phyloP scores from a whole-genome alignment of 2,113 vertebrate genomes.

The Parus major region DNA sequence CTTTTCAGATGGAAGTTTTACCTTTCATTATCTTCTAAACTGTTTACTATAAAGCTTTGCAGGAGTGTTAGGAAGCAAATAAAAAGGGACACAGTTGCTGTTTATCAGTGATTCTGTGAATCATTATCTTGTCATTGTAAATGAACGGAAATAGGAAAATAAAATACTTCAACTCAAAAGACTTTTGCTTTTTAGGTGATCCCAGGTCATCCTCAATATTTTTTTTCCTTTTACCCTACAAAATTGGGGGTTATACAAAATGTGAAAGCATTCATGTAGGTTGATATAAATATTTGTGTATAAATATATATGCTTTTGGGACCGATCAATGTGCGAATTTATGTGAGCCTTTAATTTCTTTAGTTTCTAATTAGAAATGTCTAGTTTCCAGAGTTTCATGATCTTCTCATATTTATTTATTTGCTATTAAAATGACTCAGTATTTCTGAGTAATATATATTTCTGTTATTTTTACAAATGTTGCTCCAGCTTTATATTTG shows the following conservation, averaged over 20 bases:
- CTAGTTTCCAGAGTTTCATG: background rate
- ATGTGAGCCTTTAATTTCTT: background rate
- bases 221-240: background rate
- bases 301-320: background rate
- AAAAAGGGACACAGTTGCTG: conserved; percentile 19
- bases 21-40: conserved; percentile 69
- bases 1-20: conserved; percentile 69
- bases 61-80: conserved; percentile 44
- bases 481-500: background rate
- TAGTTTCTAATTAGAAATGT: background rate
- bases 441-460: background rate
- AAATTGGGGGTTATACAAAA: background rate
- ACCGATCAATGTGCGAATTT: background rate
- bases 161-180: background rate
- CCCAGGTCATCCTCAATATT: background rate
- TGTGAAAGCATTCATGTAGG: background rate
- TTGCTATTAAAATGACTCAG: background rate
- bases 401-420: background rate
- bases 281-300: background rate
- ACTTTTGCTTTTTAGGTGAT: background rate
- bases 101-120: conserved; percentile 25
- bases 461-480: background rate
- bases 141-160: background rate
- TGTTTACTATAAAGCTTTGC: conserved; percentile 64
- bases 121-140: conserved; percentile 19